These are phyloP conservation scores for Acanthisitta chloris DNA, from an alignment of 2,113 vertebrate genomes.

Conservation along the genomic window DNA sequence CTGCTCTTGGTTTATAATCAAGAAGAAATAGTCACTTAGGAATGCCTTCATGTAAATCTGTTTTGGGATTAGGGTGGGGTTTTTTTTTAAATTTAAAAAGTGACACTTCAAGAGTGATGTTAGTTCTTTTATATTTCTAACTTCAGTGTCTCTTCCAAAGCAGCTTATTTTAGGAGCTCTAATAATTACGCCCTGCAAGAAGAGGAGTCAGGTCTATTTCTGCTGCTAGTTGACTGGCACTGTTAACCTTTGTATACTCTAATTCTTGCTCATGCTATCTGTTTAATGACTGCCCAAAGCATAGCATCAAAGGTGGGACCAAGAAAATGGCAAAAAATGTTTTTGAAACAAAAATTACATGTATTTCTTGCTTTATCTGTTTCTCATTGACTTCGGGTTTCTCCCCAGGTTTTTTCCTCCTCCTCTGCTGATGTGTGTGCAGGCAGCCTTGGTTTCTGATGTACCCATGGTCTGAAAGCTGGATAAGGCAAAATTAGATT, in stretches of 20 bases:
- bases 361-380: neutral
- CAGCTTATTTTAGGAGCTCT: slow-evolving; percentile 18
- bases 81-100: neutral
- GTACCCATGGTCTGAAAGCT: neutral
- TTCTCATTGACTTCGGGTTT: neutral
- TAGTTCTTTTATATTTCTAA: neutral
- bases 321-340: neutral
- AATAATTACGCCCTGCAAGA: neutral
- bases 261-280: neutral
- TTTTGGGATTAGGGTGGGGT: neutral
- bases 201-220: slow-evolving; percentile 7
- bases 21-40: neutral
- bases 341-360: neutral
- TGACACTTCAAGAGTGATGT: neutral
- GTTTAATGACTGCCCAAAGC: neutral
- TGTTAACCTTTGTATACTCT: neutral
- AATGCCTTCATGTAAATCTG: neutral
- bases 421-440: neutral
- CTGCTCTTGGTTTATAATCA: neutral
- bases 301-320: neutral
- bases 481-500: neutral
- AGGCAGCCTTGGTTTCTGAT: neutral
- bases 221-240: neutral
- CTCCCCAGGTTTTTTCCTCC: accelerated
- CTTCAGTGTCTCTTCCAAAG: neutral